Conservation (phyloP, 2,113 vertebrate genomes). For the Eptatretus burgeri region DNA sequence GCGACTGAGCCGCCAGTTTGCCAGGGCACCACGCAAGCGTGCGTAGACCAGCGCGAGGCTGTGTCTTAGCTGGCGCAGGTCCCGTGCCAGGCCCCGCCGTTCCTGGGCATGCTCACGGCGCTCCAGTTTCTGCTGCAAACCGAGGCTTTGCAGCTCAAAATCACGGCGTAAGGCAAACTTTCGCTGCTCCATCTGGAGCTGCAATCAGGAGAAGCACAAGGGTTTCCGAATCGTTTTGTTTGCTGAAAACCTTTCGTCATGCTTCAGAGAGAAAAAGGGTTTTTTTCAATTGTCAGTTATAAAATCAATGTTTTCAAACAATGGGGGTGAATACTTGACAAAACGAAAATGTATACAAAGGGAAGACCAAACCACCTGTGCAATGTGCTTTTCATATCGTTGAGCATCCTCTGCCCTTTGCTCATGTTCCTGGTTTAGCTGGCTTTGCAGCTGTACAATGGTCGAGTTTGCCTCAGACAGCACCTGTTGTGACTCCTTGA, state of each 20-base stretch:
- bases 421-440: neutral
- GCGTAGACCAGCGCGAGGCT: constrained; percentile 61
- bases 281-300: too few species aligned
- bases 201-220: too few species aligned
- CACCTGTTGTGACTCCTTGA: neutral
- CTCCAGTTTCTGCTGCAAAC: constrained; percentile 29
- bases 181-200: constrained; percentile 38
- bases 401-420: neutral
- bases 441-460: neutral
- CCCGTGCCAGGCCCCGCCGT: constrained; percentile 37
- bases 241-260: too few species aligned
- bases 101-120: constrained; percentile 52
- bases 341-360: neutral
- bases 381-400: constrained; percentile 2
- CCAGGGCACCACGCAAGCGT: constrained; percentile 63
- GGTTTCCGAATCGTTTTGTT: too few species aligned
- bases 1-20: constrained; percentile 44
- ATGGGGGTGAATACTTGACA: too few species aligned
- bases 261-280: too few species aligned
- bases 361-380: neutral
- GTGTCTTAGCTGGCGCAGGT: constrained; percentile 49
- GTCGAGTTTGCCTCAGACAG: neutral
- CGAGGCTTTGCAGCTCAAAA: constrained; percentile 50
- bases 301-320: too few species aligned
- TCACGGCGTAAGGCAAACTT: constrained; percentile 30